A percentile compares a stretch with the other conserved stretches of the same genome.
Evolutionary conservation across 2,888 invertebrate species (phyloP).

Genomic region (Polydesmus complanatus): DNA sequence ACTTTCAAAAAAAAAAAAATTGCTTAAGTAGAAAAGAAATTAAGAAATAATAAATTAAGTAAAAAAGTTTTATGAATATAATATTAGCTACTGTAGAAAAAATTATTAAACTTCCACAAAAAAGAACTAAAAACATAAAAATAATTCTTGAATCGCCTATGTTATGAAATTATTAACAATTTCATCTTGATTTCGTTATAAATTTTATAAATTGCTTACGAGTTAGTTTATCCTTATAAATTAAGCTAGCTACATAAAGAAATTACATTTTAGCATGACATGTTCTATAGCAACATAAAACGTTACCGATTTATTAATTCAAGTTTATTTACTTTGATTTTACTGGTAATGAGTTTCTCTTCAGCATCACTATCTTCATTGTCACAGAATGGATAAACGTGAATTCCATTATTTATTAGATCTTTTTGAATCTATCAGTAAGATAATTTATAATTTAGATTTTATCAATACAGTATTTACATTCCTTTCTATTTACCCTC

Average conservation of each 20-base stretch:
- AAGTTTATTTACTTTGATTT: slow-evolving; percentile 24
- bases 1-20: too few relatives aligned
- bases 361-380: slow-evolving; percentile 33
- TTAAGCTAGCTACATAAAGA: not conserved
- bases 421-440: slow-evolving; percentile 31
- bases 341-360: slow-evolving; percentile 35
- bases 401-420: slow-evolving; percentile 32
- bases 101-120: not conserved
- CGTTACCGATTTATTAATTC: not conserved
- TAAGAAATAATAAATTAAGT: too few relatives aligned
- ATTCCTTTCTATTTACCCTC: slow-evolving; percentile 18
- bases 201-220: not conserved
- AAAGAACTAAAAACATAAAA: not conserved
- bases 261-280: not conserved
- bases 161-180: too few relatives aligned
- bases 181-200: too few relatives aligned
- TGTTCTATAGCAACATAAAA: not conserved
- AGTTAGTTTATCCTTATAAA: not conserved
- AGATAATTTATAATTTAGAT: not conserved
- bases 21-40: too few relatives aligned
- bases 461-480: not conserved
- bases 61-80: too few relatives aligned
- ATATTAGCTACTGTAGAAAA: too few relatives aligned
- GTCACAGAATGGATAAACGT: slow-evolving; percentile 34
- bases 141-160: not conserved